Evolutionary conservation across 2,113 vertebrate genomes (phyloP).

Genomic region (Seriola dumerili): DNA sequence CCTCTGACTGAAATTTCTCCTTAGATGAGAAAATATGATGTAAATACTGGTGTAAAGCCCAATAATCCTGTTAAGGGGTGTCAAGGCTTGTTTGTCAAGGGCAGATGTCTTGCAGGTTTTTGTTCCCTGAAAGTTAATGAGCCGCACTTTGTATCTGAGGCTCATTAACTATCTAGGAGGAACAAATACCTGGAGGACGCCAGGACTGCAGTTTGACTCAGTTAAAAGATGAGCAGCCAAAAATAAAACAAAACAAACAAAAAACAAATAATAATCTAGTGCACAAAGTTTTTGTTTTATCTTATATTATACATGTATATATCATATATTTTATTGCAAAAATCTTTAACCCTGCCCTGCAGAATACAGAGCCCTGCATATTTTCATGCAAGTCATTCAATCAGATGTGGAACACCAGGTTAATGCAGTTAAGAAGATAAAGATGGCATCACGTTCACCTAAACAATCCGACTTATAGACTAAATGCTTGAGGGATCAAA

Average conservation of each 20-base stretch:
- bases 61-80: constrained; percentile 54
- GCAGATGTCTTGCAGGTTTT: constrained; percentile 57
- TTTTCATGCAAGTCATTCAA: background rate
- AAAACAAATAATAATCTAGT: background rate
- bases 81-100: constrained; percentile 58
- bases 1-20: constrained; percentile 22
- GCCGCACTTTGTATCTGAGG: constrained; percentile 50
- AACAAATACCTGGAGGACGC: constrained; percentile 62
- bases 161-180: constrained; percentile 62
- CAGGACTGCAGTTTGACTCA: constrained; percentile 23
- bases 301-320: background rate
- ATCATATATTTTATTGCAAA: background rate
- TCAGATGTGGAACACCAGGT: constrained; percentile 3
- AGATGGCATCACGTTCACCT: background rate
- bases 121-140: constrained; percentile 66
- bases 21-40: constrained; percentile 49
- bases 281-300: background rate
- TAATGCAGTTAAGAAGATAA: constrained; percentile 3
- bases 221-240: background rate
- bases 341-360: background rate
- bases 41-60: constrained; percentile 35
- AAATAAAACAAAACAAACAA: constrained; percentile 2
- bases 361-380: background rate
- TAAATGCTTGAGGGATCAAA: background rate
- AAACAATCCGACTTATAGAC: background rate